Evolutionary conservation across 2,797 vertebrate genomes (phyloP).

Genomic region (Pogoniulus pusillus): DNA sequence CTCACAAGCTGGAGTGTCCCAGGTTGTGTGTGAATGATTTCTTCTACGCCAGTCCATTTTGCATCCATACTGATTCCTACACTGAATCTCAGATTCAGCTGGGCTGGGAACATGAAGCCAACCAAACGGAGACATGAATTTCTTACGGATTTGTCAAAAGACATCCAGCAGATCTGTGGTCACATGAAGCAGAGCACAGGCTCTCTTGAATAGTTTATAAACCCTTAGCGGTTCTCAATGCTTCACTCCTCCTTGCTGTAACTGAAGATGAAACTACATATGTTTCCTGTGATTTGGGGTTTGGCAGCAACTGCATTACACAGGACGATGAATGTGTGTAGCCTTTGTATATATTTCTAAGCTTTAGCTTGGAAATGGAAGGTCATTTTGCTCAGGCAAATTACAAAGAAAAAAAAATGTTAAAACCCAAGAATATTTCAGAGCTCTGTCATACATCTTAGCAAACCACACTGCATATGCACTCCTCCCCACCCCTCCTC

Average conservation of each 20-base stretch:
- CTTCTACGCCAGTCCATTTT: not conserved
- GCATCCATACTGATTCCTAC: not conserved
- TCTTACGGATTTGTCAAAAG: not conserved
- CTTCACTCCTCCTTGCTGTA: not conserved
- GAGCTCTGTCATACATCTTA: not conserved
- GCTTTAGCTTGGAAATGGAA: not conserved
- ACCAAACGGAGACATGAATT: not conserved
- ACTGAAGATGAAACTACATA: conserved; percentile 14
- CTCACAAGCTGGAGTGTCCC: not conserved
- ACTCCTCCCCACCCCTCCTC: no score
- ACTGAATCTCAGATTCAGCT: not conserved
- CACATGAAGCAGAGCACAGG: not conserved
- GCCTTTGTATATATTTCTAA: not conserved
- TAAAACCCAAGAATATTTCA: not conserved
- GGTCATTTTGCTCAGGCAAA: not conserved
- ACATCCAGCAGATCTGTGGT: not conserved
- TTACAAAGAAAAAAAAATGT: not conserved
- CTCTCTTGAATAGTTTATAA: not conserved
- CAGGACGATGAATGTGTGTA: not conserved
- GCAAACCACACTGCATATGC: not conserved
- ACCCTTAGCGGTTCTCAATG: not conserved
- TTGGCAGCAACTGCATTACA: conserved; percentile 6
- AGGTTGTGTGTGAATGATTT: not conserved
- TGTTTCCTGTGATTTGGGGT: conserved; percentile 11
- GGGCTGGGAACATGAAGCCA: not conserved